Conservation (phyloP, 1,140 invertebrate species). For the Diabrotica virgifera region DNA sequence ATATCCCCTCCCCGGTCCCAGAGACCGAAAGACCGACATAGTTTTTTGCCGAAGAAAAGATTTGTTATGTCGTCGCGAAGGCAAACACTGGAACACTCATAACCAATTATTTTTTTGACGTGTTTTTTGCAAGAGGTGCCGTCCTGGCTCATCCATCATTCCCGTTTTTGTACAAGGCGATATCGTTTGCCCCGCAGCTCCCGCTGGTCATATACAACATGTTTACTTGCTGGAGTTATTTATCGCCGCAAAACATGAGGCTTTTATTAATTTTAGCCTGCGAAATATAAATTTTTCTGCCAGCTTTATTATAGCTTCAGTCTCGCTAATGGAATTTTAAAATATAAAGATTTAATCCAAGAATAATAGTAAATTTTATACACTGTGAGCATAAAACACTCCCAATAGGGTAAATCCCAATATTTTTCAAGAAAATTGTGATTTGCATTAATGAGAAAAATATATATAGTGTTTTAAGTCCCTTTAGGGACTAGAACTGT, state of each 20-base stretch:
- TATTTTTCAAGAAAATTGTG: no score
- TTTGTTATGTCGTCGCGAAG: constrained; percentile 8
- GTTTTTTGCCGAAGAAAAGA: constrained; percentile 8
- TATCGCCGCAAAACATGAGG: neutral
- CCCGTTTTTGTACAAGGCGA: neutral
- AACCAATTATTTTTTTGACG: constrained; percentile 10
- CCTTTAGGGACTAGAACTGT: no score
- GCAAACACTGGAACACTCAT: constrained; percentile 9
- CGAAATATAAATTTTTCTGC: no score
- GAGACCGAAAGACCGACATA: neutral
- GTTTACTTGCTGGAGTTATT: neutral
- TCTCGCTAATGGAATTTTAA: no score
- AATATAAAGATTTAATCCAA: no score
- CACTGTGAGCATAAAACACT: no score
- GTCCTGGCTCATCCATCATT: neutral
- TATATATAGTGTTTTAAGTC: no score
- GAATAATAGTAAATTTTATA: no score
- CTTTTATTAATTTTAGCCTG: no score
- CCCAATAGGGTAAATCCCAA: no score
- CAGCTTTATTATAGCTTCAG: no score
- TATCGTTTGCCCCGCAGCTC: neutral
- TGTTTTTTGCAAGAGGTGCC: neutral
- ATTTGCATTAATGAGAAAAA: no score
- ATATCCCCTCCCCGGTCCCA: neutral
- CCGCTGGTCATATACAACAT: neutral